A percentile compares a stretch with the other conserved stretches of the same genome.
These are phyloP conservation scores for Siphlonurus alternatus DNA, from an alignment of 2,888 invertebrate species.

Conservation along the genomic window DNA sequence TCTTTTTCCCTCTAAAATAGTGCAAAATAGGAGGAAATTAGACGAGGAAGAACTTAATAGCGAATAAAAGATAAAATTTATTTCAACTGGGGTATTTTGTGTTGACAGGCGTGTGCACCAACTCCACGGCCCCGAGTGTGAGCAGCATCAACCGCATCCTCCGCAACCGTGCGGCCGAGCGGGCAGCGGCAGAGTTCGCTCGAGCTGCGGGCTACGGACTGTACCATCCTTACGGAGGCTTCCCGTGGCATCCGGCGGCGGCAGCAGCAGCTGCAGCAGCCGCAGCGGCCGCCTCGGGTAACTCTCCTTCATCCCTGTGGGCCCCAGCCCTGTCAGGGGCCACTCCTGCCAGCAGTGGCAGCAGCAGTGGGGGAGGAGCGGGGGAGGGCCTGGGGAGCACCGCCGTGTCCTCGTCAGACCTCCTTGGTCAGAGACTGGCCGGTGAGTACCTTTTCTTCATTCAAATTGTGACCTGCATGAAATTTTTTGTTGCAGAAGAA, in stretches of 20 bases:
- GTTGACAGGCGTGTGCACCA: slow-evolving; percentile 74
- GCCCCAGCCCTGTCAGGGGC: slow-evolving; percentile 22
- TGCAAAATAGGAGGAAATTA: too few relatives aligned
- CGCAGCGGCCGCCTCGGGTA: slow-evolving; percentile 14
- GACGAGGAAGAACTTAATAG: too few relatives aligned
- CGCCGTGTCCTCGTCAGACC: slow-evolving; percentile 8
- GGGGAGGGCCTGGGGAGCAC: neutral
- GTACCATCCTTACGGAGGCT: slow-evolving; percentile 52
- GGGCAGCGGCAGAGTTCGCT: slow-evolving; percentile 91
- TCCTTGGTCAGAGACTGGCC: slow-evolving; percentile 12
- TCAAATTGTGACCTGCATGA: too few relatives aligned
- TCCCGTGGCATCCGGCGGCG: slow-evolving; percentile 40
- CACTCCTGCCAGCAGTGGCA: neutral
- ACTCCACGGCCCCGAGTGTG: slow-evolving; percentile 89
- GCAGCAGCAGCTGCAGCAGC: slow-evolving; percentile 18
- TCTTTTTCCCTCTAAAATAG: too few relatives aligned
- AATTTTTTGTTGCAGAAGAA: too few relatives aligned
- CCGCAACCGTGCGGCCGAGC: slow-evolving; percentile 86
- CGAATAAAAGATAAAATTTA: too few relatives aligned
- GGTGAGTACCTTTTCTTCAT: neutral
- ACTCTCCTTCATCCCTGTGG: slow-evolving; percentile 29
- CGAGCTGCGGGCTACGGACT: slow-evolving; percentile 79
- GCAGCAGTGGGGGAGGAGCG: neutral
- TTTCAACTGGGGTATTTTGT: neutral
- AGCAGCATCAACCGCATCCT: slow-evolving; percentile 94